phyloP scores from a whole-genome alignment of 2,888 invertebrate genomes.

The Dynastes tityus region DNA sequence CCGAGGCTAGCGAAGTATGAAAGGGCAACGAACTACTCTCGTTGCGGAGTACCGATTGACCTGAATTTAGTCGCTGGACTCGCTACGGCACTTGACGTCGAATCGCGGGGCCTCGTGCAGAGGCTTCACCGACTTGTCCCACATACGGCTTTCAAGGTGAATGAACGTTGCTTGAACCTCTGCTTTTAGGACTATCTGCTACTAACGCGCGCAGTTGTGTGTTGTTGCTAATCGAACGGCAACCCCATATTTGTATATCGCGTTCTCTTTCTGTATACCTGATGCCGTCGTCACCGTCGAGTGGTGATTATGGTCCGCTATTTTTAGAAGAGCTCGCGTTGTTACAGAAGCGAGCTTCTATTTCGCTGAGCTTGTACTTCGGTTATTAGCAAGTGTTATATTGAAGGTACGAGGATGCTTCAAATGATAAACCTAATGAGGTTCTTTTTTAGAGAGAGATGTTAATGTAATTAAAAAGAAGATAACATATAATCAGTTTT shows the following conservation, averaged over 20 bases:
- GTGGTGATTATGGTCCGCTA: conserved; percentile 37
- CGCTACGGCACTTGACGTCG: conserved; percentile 27
- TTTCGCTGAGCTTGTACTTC: conserved; percentile 18
- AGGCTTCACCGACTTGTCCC: conserved; percentile 52
- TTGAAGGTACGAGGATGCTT: conserved; percentile 13
- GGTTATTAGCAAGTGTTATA: neutral
- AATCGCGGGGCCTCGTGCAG: conserved; percentile 8
- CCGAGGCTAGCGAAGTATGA: conserved; percentile 52
- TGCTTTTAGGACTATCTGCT: conserved; percentile 30
- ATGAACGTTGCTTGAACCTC: conserved; percentile 50
- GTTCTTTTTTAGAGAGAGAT: neutral
- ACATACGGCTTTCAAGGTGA: conserved; percentile 56
- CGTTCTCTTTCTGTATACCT: conserved; percentile 28
- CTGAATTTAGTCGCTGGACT: conserved; percentile 52
- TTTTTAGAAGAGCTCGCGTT: conserved; percentile 24
- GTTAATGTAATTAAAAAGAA: too few species aligned
- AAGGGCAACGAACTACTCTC: conserved; percentile 57
- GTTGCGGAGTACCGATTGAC: conserved; percentile 51
- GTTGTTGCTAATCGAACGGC: neutral
- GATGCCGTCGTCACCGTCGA: neutral
- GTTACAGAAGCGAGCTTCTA: conserved; percentile 1
- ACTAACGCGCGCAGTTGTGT: neutral
- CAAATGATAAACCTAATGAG: neutral
- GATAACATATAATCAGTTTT: too few species aligned
- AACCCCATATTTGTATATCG: conserved; percentile 40